phyloP scores from a whole-genome alignment of 2,888 invertebrate genomes.

The Steinernema hermaphroditum region DNA sequence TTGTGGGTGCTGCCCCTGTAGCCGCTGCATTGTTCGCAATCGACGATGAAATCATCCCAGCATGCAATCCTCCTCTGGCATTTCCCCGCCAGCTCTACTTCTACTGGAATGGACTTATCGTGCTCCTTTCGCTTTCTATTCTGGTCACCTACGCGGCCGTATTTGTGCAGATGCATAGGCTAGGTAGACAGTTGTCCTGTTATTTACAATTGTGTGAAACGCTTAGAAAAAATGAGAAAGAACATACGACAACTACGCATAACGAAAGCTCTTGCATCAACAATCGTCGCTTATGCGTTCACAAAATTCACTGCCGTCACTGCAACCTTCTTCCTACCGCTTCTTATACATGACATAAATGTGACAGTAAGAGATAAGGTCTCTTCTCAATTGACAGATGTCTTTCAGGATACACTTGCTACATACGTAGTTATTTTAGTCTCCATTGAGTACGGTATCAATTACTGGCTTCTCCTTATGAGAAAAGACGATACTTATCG shows the following conservation, averaged over 20 bases:
- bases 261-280: background rate
- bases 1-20: background rate
- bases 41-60: background rate
- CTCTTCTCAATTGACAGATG: no score
- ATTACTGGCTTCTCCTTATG: conserved; percentile 8
- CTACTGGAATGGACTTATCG: conserved; percentile 10
- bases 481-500: conserved; percentile 15
- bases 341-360: background rate
- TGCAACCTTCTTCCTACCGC: background rate
- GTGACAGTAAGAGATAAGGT: no score
- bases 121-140: background rate
- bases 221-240: conserved; percentile 1
- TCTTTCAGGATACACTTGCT: background rate
- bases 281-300: background rate
- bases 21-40: background rate
- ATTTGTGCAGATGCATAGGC: background rate
- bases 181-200: no score
- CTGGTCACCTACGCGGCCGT: background rate
- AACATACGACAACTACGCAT: background rate
- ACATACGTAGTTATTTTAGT: background rate
- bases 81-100: background rate
- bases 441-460: conserved; percentile 19
- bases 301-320: background rate
- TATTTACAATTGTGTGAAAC: no score
- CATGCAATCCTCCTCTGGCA: conserved; percentile 7